phyloP scores from a whole-genome alignment of 64 coral and sea anemone genomes.

The Porites lutea region DNA sequence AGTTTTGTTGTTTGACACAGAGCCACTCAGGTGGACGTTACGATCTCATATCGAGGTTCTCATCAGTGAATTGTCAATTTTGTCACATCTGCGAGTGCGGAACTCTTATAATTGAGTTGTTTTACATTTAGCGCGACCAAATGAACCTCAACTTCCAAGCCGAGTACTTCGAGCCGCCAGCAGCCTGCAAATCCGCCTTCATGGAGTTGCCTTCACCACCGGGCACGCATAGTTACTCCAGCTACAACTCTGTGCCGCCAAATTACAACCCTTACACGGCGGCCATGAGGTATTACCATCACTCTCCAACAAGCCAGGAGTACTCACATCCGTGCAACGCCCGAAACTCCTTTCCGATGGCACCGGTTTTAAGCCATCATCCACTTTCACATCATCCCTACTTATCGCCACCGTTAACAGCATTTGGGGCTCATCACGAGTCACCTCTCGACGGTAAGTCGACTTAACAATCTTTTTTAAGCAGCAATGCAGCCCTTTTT shows the following conservation, averaged over 20 bases:
- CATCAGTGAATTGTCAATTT: conserved; percentile 64
- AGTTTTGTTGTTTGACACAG: conserved; percentile 85
- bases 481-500: background rate
- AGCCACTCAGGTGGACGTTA: conserved; percentile 66
- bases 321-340: conserved; percentile 83
- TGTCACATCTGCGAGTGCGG: conserved; percentile 64
- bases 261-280: conserved; percentile 88
- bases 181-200: conserved; percentile 91
- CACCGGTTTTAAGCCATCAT: conserved; percentile 84
- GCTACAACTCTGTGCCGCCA: conserved; percentile 81
- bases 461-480: background rate
- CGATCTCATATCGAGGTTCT: conserved; percentile 78
- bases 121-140: conserved; percentile 40
- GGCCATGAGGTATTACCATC: conserved; percentile 81
- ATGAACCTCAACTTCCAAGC: conserved; percentile 89
- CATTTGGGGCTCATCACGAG: conserved; percentile 74
- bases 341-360: conserved; percentile 89
- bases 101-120: conserved; percentile 72
- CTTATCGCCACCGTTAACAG: conserved; percentile 71
- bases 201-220: conserved; percentile 96
- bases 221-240: conserved; percentile 77
- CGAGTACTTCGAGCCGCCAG: conserved; percentile 76
- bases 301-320: conserved; percentile 66
- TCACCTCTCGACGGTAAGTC: conserved; percentile 80
- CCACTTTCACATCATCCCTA: conserved; percentile 91